phyloP scores from a whole-genome alignment of 2,888 invertebrate species.

The Abrostola triplasia region DNA sequence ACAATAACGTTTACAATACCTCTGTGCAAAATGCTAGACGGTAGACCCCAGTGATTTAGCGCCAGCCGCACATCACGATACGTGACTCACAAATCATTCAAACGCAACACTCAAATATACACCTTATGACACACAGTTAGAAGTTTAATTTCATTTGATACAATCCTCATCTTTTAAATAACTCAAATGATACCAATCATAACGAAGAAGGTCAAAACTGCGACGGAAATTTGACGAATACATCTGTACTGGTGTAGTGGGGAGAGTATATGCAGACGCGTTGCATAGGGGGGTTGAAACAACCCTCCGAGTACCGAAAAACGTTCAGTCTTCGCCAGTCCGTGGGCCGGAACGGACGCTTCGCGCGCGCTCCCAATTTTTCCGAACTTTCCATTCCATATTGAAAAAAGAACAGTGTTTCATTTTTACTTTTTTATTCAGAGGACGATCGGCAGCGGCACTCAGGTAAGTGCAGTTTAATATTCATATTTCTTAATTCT shows the following conservation, averaged over 20 bases:
- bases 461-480: conserved; percentile 65
- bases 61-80: conserved; percentile 26
- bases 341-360: conserved; percentile 55
- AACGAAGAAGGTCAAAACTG: conserved; percentile 71
- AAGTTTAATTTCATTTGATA: conserved; percentile 19
- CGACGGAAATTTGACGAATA: conserved; percentile 68
- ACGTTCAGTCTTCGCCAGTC: conserved; percentile 68
- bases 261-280: conserved; percentile 65
- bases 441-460: conserved; percentile 47
- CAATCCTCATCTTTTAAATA: conserved; percentile 51
- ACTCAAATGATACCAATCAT: conserved; percentile 64
- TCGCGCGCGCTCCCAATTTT: conserved; percentile 44
- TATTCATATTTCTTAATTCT: conserved; percentile 60
- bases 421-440: conserved; percentile 53
- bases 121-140: conserved; percentile 19
- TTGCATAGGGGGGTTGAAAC: conserved; percentile 66
- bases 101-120: conserved; percentile 20
- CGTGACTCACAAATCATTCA: conserved; percentile 32
- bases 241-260: conserved; percentile 58
- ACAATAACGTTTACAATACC: conserved; percentile 38
- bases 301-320: conserved; percentile 51
- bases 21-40: conserved; percentile 44
- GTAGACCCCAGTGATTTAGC: conserved; percentile 52
- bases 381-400: conserved; percentile 61
- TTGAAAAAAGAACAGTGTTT: conserved; percentile 64